Evolutionary conservation across 2,888 invertebrate species (phyloP).

Genomic region (Ochlodes sylvanus): DNA sequence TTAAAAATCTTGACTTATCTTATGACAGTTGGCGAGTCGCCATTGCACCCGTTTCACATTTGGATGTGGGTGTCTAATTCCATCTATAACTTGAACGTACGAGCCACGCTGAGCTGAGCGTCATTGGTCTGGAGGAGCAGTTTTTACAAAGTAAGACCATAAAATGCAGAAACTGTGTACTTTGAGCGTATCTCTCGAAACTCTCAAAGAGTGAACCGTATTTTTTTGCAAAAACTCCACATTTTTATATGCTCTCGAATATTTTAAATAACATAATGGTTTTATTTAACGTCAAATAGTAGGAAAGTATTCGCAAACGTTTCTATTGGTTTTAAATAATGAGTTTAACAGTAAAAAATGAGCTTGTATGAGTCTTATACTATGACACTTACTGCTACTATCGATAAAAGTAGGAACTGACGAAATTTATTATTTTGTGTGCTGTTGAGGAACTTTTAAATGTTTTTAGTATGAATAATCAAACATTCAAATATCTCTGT

Average conservation of each 20-base stretch:
- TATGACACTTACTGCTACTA: no score
- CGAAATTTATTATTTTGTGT: no score
- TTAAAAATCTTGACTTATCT: background rate
- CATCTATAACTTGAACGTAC: conserved; percentile 19
- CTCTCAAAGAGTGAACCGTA: conserved; percentile 26
- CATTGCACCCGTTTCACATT: background rate
- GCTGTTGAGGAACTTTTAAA: no score
- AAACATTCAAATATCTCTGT: no score
- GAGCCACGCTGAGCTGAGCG: conserved; percentile 6
- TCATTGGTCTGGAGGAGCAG: conserved; percentile 21
- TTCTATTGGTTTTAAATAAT: no score
- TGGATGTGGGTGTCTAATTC: background rate
- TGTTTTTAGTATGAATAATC: no score
- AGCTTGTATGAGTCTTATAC: no score
- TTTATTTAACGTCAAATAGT: background rate
- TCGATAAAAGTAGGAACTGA: no score
- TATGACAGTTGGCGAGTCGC: conserved; percentile 3
- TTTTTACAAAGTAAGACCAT: conserved; percentile 30
- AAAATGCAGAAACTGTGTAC: conserved; percentile 38
- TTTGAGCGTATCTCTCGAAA: conserved; percentile 32
- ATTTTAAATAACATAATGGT: conserved; percentile 5
- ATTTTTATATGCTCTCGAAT: conserved; percentile 23
- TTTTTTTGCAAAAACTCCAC: conserved; percentile 22
- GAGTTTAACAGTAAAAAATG: no score
- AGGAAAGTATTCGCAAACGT: no score